Conservation (phyloP, 2,797 vertebrate species). For the Enteromius viviparus region DNA sequence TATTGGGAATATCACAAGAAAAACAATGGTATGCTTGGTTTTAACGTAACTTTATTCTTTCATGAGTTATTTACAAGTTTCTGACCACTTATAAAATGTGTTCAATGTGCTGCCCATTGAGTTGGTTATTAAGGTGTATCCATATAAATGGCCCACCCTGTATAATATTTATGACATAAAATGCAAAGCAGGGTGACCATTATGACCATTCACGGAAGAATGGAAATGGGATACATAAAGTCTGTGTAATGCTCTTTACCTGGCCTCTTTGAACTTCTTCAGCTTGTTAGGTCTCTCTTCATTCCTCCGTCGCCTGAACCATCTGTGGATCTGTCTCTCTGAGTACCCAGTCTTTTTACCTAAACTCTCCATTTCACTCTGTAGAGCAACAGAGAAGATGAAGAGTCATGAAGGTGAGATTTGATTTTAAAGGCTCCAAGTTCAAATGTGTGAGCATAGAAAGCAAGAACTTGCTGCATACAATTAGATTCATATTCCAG, state of each 20-base stretch:
- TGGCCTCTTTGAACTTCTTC: slow-evolving; percentile 93
- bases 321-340: slow-evolving; percentile 87
- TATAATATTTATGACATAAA: slow-evolving; percentile 7
- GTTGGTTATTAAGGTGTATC: too few relatives aligned
- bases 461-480: neutral
- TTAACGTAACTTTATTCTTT: too few relatives aligned
- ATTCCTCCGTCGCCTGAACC: slow-evolving; percentile 92
- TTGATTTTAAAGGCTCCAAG: neutral
- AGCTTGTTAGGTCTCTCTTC: slow-evolving; percentile 91
- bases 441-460: neutral
- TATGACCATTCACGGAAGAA: neutral
- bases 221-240: neutral
- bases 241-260: slow-evolving; percentile 70
- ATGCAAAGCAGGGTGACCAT: neutral
- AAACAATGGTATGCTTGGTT: too few relatives aligned
- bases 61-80: too few relatives aligned
- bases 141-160: too few relatives aligned
- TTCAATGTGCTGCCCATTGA: too few relatives aligned
- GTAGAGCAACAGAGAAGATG: slow-evolving; percentile 18
- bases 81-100: too few relatives aligned
- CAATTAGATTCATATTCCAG: neutral
- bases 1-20: too few relatives aligned
- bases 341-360: slow-evolving; percentile 81
- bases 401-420: neutral
- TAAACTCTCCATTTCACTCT: slow-evolving; percentile 85